A percentile compares a stretch with the other conserved stretches of the same genome.
These are phyloP conservation scores for Hippoglossus stenolepis DNA, from an alignment of 2,113 vertebrate genomes.

Conservation along the genomic window DNA sequence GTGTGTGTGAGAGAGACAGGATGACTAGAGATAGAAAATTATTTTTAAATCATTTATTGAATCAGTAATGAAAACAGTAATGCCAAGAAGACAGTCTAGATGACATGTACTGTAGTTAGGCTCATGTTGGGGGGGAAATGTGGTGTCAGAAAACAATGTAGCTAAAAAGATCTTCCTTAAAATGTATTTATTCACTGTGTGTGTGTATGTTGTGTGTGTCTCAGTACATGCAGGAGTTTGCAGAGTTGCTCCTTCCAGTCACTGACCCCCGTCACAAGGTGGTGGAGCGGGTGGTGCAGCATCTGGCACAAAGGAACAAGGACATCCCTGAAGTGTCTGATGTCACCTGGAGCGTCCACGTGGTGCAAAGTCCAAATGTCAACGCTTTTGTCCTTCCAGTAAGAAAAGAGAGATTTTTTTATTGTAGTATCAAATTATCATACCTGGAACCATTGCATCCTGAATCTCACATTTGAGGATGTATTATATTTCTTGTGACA, in stretches of 20 bases:
- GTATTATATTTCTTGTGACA: neutral
- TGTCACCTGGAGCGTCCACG: constrained; percentile 88
- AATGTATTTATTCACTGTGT: neutral
- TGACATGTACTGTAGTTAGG: neutral
- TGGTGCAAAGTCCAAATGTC: constrained; percentile 85
- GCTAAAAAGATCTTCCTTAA: neutral
- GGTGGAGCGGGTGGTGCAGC: constrained; percentile 85
- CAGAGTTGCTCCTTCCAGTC: constrained; percentile 83
- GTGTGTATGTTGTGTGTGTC: neutral
- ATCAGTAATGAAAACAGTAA: too few relatives aligned
- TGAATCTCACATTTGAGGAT: neutral
- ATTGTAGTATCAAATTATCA: neutral
- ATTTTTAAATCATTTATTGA: too few relatives aligned
- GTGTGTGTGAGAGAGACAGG: neutral
- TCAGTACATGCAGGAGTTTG: constrained; percentile 90
- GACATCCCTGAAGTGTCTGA: constrained; percentile 88
- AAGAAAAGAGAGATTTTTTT: constrained; percentile 62
- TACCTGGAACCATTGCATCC: neutral
- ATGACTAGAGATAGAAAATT: neutral
- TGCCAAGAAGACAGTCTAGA: neutral
- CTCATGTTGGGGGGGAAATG: neutral
- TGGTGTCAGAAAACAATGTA: neutral
- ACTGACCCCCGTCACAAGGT: constrained; percentile 85
- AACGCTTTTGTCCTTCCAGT: constrained; percentile 96
- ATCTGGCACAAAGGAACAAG: constrained; percentile 88